A percentile compares a stretch with the other conserved stretches of the same genome.
These are phyloP conservation scores for Tolmerus cingulatus DNA, from an alignment of 2,888 invertebrate genomes.

Conservation along the genomic window DNA sequence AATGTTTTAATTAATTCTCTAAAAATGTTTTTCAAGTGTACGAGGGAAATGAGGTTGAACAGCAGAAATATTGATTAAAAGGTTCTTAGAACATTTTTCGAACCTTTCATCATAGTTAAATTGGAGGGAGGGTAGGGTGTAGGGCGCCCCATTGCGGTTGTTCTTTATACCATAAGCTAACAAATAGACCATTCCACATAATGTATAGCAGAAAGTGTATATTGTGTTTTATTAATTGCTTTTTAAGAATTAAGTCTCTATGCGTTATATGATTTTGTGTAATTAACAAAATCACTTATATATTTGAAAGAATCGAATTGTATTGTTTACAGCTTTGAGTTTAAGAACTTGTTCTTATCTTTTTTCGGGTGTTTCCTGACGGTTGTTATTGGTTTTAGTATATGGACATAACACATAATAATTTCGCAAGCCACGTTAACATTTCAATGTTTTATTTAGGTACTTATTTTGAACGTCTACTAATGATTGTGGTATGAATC, in stretches of 20 bases:
- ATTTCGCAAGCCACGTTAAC: no score
- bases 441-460: no score
- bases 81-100: not conserved
- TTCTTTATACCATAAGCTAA: not conserved
- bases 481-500: not conserved
- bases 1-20: not conserved
- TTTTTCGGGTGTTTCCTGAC: no score
- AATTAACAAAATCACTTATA: no score
- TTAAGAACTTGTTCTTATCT: no score
- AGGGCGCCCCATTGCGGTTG: not conserved
- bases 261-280: no score
- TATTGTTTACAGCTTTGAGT: no score
- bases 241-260: not conserved
- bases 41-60: not conserved
- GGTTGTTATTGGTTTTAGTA: no score
- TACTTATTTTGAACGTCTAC: no score
- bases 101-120: not conserved
- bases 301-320: no score
- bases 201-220: not conserved
- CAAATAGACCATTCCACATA: not conserved
- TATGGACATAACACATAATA: no score
- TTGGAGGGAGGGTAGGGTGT: not conserved
- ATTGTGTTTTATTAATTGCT: not conserved
- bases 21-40: not conserved
- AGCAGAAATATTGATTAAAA: not conserved